phyloP scores from a whole-genome alignment of 2,113 vertebrate species.

The Trogon melanurus region DNA sequence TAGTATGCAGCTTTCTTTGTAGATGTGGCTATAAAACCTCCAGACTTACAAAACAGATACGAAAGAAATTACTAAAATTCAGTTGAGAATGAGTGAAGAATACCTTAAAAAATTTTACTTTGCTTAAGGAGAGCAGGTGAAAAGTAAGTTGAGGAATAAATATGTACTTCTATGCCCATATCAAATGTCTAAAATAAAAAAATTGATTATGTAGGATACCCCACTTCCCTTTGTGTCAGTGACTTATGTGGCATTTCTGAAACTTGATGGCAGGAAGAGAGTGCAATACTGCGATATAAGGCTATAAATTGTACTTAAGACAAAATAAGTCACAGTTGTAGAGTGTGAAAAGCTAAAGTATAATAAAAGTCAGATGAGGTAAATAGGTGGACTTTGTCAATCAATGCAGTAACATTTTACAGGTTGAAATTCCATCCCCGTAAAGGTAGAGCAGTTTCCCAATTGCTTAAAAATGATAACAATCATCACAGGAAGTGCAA shows the following conservation, averaged over 20 bases:
- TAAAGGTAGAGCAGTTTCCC: background rate
- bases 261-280: background rate
- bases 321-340: background rate
- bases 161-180: background rate
- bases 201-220: accelerated
- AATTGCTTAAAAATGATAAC: background rate
- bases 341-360: background rate
- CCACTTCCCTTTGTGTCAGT: background rate
- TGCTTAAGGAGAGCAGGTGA: background rate
- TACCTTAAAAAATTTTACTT: background rate
- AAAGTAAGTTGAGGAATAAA: background rate
- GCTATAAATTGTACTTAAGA: background rate
- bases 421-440: background rate
- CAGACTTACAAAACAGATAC: background rate
- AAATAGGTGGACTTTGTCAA: background rate
- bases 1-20: background rate
- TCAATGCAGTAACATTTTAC: background rate
- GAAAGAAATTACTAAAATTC: background rate
- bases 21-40: background rate
- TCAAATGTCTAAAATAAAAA: background rate
- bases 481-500: background rate
- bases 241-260: background rate
- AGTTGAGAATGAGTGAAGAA: background rate
- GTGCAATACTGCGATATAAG: background rate
- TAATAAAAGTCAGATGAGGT: background rate